A percentile compares a stretch with the other conserved stretches of the same genome.
These are phyloP conservation scores for Channallabes apus DNA, from an alignment of 2,797 vertebrate species.

Conservation along the genomic window DNA sequence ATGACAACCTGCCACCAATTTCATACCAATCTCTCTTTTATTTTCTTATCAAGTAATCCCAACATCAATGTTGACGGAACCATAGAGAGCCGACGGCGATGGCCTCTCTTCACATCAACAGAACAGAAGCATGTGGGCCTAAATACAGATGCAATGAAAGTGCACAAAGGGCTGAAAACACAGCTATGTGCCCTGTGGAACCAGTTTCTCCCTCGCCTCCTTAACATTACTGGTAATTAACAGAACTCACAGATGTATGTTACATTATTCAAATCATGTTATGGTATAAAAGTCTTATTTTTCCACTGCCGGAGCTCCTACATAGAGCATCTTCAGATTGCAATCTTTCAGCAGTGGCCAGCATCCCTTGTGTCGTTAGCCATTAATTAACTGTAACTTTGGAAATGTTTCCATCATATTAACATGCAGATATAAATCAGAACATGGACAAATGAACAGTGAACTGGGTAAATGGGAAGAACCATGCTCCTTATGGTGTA, in stretches of 20 bases:
- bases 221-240: conserved; percentile 86
- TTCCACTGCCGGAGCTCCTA: neutral
- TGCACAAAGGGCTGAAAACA: conserved; percentile 79
- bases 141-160: conserved; percentile 77
- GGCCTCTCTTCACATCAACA: conserved; percentile 80
- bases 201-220: conserved; percentile 86
- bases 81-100: conserved; percentile 69
- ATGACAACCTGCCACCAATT: neutral
- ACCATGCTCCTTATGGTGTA: neutral
- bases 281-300: neutral
- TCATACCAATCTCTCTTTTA: neutral
- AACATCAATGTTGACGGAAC: conserved; percentile 73
- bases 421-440: neutral
- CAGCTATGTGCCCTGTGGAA: conserved; percentile 93
- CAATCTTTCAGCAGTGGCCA: neutral
- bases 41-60: conserved; percentile 74
- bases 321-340: neutral
- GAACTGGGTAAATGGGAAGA: neutral
- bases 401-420: neutral
- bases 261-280: neutral
- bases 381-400: neutral
- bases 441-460: neutral
- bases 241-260: neutral
- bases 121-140: conserved; percentile 82
- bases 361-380: neutral